phyloP scores from a whole-genome alignment of 2,797 vertebrate genomes.

The Macrochelys suwanniensis region DNA sequence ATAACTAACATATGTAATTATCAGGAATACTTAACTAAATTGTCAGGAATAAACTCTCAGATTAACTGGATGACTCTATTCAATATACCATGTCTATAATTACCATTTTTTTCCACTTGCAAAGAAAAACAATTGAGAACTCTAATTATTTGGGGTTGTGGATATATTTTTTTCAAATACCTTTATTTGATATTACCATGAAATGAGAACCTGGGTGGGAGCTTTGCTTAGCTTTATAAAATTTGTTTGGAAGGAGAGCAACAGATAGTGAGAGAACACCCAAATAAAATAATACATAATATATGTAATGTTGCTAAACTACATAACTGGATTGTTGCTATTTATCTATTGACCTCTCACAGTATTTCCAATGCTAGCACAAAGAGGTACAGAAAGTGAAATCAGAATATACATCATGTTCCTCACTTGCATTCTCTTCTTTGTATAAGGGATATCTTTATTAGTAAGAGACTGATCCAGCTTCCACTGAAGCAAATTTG shows the following conservation, averaged over 20 bases:
- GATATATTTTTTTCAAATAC: neutral
- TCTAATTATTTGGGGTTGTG: neutral
- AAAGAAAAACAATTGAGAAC: neutral
- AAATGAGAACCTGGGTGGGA: neutral
- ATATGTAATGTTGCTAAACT: neutral
- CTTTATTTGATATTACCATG: neutral
- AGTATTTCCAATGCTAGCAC: neutral
- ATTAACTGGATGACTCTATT: neutral
- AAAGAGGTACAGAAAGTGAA: neutral
- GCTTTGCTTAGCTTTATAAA: neutral
- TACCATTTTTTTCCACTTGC: neutral
- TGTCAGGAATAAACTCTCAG: neutral
- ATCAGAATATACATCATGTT: neutral
- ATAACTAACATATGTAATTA: neutral
- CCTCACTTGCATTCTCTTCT: constrained; percentile 17
- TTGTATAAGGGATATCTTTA: constrained; percentile 15
- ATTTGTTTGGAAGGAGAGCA: neutral
- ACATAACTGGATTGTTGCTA: rapidly evolving
- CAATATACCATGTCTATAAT: neutral
- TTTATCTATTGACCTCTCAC: neutral
- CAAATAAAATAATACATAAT: neutral
- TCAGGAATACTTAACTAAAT: neutral
- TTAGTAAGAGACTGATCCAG: constrained; percentile 37
- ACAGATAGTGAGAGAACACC: neutral
- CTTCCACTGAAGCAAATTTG: constrained; percentile 14